These are phyloP conservation scores for Cantharis rustica DNA, from an alignment of 2,888 invertebrate species.

Conservation along the genomic window DNA sequence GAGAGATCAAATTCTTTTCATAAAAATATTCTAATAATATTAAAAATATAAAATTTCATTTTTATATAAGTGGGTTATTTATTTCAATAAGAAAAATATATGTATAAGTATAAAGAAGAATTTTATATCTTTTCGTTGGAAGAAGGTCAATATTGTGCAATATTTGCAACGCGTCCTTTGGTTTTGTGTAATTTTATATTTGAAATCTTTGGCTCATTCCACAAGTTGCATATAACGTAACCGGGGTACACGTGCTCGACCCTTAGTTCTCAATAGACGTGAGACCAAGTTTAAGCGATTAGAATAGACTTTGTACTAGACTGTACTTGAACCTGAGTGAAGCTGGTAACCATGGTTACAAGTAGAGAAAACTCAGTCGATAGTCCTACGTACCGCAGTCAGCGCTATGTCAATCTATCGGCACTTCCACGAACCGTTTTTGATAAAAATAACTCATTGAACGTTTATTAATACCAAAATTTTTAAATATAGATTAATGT, in stretches of 20 bases:
- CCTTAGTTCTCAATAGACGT: constrained; percentile 22
- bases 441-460: constrained; percentile 33
- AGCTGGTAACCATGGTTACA: constrained; percentile 47
- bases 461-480: not conserved
- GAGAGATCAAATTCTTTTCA: not conserved
- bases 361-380: constrained; percentile 51
- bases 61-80: not conserved
- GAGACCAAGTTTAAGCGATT: constrained; percentile 37
- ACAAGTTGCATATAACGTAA: constrained; percentile 38
- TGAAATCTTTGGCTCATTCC: constrained; percentile 29
- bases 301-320: constrained; percentile 44
- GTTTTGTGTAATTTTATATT: constrained; percentile 15
- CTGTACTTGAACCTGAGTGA: constrained; percentile 51
- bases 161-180: constrained; percentile 7
- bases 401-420: constrained; percentile 35
- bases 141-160: not conserved
- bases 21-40: not conserved
- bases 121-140: constrained; percentile 1
- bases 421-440: constrained; percentile 33
- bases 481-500: not conserved
- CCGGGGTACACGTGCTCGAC: constrained; percentile 19
- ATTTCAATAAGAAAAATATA: not conserved
- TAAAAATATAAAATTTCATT: not conserved
- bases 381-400: constrained; percentile 39
- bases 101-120: constrained; percentile 1